Percentiles rank a stretch among this genome's conserved stretches.
phyloP scores from a whole-genome alignment of 2,888 invertebrate genomes.

The Sinopyrophorus schimmeli region DNA sequence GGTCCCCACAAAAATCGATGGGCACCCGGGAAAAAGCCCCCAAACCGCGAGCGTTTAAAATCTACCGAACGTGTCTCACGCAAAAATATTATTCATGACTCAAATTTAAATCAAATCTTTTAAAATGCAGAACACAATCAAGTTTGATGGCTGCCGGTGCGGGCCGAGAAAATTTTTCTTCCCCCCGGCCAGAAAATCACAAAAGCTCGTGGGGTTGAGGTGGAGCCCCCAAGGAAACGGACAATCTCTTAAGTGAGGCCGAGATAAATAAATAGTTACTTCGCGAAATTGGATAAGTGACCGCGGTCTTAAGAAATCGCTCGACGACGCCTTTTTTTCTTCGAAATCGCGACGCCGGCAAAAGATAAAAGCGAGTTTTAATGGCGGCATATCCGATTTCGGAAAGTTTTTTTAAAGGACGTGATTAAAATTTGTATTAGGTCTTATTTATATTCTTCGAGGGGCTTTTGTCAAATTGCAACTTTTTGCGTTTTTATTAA shows the following conservation, averaged over 20 bases:
- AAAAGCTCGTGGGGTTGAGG: slow-evolving; percentile 12
- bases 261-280: slow-evolving; percentile 20
- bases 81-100: too few species aligned
- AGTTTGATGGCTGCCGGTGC: too few species aligned
- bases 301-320: neutral
- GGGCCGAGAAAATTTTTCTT: too few species aligned
- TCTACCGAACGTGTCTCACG: too few species aligned
- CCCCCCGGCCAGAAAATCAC: too few species aligned
- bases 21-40: too few species aligned
- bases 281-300: slow-evolving; percentile 17
- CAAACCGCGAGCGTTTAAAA: too few species aligned
- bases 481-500: slow-evolving; percentile 11
- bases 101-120: too few species aligned
- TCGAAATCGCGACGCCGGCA: too few species aligned
- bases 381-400: slow-evolving; percentile 15
- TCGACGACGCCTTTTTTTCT: too few species aligned
- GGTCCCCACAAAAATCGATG: too few species aligned
- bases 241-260: slow-evolving; percentile 19
- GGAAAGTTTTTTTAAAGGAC: slow-evolving; percentile 16
- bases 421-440: slow-evolving; percentile 20
- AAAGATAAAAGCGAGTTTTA: slow-evolving; percentile 9
- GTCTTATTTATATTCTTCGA: slow-evolving; percentile 10
- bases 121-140: too few species aligned
- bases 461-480: slow-evolving; percentile 8
- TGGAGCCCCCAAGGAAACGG: slow-evolving; percentile 6